phyloP scores from a whole-genome alignment of 2,113 vertebrate genomes.

The Plotosus lineatus region DNA sequence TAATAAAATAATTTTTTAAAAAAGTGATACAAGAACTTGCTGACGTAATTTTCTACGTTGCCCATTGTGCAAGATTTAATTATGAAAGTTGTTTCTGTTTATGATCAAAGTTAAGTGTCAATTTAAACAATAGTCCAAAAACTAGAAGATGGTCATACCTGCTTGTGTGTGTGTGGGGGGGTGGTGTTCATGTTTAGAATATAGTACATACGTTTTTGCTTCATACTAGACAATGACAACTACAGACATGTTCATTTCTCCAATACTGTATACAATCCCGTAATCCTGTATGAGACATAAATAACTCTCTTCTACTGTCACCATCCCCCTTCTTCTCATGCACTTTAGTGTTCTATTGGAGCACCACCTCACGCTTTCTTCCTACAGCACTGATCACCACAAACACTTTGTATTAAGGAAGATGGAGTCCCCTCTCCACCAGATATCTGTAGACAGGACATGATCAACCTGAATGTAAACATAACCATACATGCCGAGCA shows the following conservation, averaged over 20 bases:
- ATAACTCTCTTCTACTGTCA: conserved; percentile 31
- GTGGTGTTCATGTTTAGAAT: not conserved
- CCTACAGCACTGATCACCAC: conserved; percentile 39
- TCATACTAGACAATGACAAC: not conserved
- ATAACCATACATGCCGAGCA: not conserved
- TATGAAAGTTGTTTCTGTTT: not conserved
- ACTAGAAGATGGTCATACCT: not conserved
- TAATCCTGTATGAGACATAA: conserved; percentile 31
- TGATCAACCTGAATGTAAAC: conserved; percentile 37
- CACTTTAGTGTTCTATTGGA: conserved; percentile 62
- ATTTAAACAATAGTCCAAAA: not conserved
- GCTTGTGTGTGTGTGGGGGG: not conserved
- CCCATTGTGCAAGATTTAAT: not conserved
- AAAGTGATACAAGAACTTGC: not conserved
- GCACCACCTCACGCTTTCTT: conserved; percentile 47
- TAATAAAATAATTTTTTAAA: too few relatives aligned
- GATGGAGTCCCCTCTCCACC: not conserved
- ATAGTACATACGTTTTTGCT: not conserved
- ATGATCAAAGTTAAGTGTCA: not conserved
- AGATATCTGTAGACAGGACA: conserved; percentile 32
- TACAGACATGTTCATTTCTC: not conserved
- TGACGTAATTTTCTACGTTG: not conserved
- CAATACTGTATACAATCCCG: too few relatives aligned
- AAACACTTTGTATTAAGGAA: conserved; percentile 15
- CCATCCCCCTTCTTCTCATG: conserved; percentile 46